Evolutionary conservation across 2,113 vertebrate species (phyloP), one percentile per base, ranked within the genome.

Genomic region (Oophaga pumilio): DNA sequence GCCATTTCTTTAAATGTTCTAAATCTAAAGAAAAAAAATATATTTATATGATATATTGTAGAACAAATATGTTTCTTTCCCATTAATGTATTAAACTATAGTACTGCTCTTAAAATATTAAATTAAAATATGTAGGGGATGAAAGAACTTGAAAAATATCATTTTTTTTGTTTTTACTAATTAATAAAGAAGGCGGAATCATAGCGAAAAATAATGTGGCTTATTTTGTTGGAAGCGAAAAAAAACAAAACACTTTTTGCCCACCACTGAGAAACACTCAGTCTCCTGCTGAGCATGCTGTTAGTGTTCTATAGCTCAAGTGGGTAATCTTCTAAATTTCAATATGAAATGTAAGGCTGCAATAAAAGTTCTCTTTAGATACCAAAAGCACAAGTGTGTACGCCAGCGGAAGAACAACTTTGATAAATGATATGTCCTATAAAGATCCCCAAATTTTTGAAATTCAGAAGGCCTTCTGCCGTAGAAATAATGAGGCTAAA

Each of bases 231-330:
- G 76, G 56, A 80, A 18, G 24, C n/a, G 10, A 80, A 66, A 82
- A 60, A 78, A 33, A n/a, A n/a, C n/a, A n/a, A 64, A 60, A 60
- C 17, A 18, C 66, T 20, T 82, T 43, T 28, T 50, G 60, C 33
- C 60, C 59, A 66, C 80, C 59, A 33, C 80, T 66, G 78, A 82
- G 80, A 82, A 82, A 82, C 80, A 62, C 80, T 82, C 80, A 82
- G 60, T 66, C 80, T 64, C 80, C 80, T 14, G 57, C 80, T 82
- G 80, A 66, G 57, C 80, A 43, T 66, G 80, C 80, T 82, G 80
- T 82, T 82, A 22, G 12, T n/a, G 43, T 82, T 82, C 59, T 82
- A 66, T 82, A 64, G 80, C 60, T 82, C 60, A 64, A 82, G 80
- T 82, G 43, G 28, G 33, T 82, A 82, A 82, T 82, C 80, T 82